Evolutionary conservation across 2,888 invertebrate species (phyloP).

Genomic region (Pristionchus japonicus): DNA sequence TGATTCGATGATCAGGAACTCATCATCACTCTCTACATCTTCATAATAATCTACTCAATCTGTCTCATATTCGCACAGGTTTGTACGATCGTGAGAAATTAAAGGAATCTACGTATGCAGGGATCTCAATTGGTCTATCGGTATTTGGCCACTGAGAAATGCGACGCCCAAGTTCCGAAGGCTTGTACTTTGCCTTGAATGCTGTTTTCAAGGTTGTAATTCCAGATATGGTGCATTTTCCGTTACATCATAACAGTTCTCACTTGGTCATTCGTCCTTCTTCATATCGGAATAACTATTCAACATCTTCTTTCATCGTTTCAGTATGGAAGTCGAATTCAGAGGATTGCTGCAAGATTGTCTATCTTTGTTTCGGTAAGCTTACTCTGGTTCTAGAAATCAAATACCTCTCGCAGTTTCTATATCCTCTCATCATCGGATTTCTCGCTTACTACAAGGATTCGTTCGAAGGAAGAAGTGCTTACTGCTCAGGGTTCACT

Average conservation of each 20-base stretch:
- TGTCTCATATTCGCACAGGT: slow-evolving; percentile 27
- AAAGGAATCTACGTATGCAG: not conserved
- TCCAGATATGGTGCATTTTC: slow-evolving; percentile 27
- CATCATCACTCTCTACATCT: not conserved
- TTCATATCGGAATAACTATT: slow-evolving; percentile 13
- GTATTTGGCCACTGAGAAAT: not conserved
- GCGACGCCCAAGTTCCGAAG: slow-evolving; percentile 25
- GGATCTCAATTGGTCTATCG: not conserved
- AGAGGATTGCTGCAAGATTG: not conserved
- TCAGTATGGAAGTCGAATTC: not conserved
- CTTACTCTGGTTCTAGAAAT: not conserved
- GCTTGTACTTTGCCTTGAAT: not conserved
- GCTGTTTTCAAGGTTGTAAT: not conserved
- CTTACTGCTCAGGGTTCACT: slow-evolving; percentile 3
- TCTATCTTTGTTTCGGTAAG: not conserved
- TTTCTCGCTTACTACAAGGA: not conserved
- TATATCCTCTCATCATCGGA: not conserved
- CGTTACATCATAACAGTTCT: slow-evolving; percentile 2
- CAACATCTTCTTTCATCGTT: not conserved
- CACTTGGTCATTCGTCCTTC: not conserved
- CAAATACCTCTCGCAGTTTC: too few relatives aligned
- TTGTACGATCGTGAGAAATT: not conserved
- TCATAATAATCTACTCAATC: slow-evolving; percentile 6
- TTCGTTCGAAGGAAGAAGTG: not conserved
- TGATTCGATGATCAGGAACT: not conserved